Conservation (phyloP, 1,140 invertebrate genomes). For the Theocolax elegans region DNA sequence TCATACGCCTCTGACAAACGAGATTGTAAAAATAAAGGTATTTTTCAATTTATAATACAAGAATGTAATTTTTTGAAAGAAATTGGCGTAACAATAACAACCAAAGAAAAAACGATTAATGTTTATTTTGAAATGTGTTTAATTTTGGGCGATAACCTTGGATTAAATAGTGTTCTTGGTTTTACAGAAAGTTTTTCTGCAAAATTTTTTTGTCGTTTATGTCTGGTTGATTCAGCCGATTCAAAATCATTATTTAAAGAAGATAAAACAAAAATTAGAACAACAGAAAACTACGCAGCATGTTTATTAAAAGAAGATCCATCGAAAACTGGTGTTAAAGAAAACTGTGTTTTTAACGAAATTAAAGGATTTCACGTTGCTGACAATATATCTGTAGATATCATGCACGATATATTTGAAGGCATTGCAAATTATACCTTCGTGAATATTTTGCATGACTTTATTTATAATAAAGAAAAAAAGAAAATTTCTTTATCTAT, state of each 20-base stretch:
- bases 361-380: slow-evolving; percentile 11
- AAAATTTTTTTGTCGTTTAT: neutral
- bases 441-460: neutral
- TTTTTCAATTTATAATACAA: neutral
- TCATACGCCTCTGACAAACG: neutral
- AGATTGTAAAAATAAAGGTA: neutral
- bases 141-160: no score
- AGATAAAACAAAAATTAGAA: neutral
- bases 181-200: neutral
- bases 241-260: neutral
- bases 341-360: slow-evolving; percentile 3
- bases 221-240: no score
- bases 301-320: neutral
- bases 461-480: neutral
- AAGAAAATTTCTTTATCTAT: neutral
- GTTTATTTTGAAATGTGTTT: no score
- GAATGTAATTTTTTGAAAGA: neutral
- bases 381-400: neutral
- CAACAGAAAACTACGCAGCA: neutral
- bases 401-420: slow-evolving; percentile 16
- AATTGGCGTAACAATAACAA: neutral
- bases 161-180: no score
- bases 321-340: neutral
- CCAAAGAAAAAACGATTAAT: no score
- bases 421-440: neutral